A percentile compares a stretch with the other conserved stretches of the same genome.
Evolutionary conservation across 2,797 vertebrate species (phyloP).

Genomic region (Phylloscopus collybita): DNA sequence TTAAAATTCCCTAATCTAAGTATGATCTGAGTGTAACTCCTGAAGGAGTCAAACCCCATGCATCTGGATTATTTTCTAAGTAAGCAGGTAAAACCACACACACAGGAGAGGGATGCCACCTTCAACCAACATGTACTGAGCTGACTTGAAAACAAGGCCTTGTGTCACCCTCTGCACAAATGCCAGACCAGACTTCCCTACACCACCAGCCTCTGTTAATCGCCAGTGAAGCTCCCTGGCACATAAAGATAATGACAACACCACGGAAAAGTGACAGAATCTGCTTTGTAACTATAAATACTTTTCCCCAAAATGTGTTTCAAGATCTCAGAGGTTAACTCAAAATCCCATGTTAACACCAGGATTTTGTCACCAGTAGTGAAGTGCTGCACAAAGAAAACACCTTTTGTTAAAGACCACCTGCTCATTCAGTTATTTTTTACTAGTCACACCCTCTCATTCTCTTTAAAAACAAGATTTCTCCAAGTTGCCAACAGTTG

Average conservation of each 20-base stretch:
- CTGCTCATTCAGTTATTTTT: not conserved
- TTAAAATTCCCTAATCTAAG: not conserved
- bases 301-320: not conserved
- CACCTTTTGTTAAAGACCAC: not conserved
- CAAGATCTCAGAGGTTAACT: not conserved
- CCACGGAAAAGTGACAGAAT: not conserved
- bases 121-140: not conserved
- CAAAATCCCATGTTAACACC: not conserved
- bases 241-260: accelerated
- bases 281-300: not conserved
- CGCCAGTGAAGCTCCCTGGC: not conserved
- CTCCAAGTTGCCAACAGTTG: constrained; percentile 33
- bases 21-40: not conserved
- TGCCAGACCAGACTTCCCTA: not conserved
- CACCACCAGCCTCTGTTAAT: not conserved
- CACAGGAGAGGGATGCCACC: not conserved
- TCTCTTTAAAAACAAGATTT: constrained; percentile 16
- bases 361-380: not conserved
- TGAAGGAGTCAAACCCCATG: not conserved
- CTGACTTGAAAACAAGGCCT: not conserved
- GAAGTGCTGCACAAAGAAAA: not conserved
- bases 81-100: not conserved
- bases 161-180: not conserved
- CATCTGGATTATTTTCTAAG: not conserved
- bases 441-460: constrained; percentile 3